Evolutionary conservation across 2,113 vertebrate species (phyloP), one percentile per base, ranked within the genome.

Genomic region (Macrotis lagotis): DNA sequence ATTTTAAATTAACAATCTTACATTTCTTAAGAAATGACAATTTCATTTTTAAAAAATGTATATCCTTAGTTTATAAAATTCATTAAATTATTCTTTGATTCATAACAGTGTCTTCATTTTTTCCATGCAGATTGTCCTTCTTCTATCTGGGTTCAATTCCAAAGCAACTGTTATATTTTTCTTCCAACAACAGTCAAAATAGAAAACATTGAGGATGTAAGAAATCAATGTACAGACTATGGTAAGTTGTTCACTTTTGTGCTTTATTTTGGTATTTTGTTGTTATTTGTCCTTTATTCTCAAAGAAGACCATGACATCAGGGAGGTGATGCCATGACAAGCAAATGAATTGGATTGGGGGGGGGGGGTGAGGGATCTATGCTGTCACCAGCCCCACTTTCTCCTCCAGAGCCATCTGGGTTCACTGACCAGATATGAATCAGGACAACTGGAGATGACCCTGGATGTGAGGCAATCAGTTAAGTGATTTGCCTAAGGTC

Each of bases 151-250:
- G 92, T 98, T 96, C 96, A 97, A 90, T 98, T 98, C 91, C 93
- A 96, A 96, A 97, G 93, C 90, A 98, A 94, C 90, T 98, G 98
- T 95, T 98, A 98, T 48, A 90, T 94, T 96, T 98, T 98, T 91
- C 94, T 98, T 95, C 91, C 97, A 94, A 95, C 96, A 92, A 88
- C 95, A 47, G 44, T 94, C 49, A 94, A 95, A 31, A 92, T 95
- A 91, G 96, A 96, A 88, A 95, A 44, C 94, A 96, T 98, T 94
- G 98, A 98, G 26, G 97, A 97, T 52, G 94, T 97, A 88, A 98
- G 97, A 95, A 97, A 95, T 50, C 95, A 97, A 74, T 98, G 98
- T 91, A 97, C 94, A 95, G 92, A 50, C 91, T 95, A 97, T 91
- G 98, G 98, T 98, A 98, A 98, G 95, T 31, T 52, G 6, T 16